phyloP scores from a whole-genome alignment of 2,888 invertebrate species.

The Caenorhabditis imperialis region DNA sequence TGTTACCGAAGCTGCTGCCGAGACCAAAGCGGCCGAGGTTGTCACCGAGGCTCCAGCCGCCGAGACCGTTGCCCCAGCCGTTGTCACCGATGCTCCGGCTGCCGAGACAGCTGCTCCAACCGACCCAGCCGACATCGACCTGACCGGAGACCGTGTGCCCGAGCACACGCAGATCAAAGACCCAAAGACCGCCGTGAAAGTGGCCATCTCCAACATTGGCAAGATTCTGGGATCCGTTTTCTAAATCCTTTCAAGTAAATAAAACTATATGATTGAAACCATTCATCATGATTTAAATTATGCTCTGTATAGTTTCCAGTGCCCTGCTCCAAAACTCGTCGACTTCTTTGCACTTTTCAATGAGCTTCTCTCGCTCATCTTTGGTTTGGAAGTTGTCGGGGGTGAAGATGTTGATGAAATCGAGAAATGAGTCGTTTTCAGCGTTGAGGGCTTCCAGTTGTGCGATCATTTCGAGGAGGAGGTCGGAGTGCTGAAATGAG shows the following conservation, averaged over 20 bases:
- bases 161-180: constrained; percentile 6
- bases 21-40: neutral
- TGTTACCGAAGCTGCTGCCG: neutral
- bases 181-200: constrained; percentile 6
- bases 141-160: neutral
- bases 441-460: too few species aligned
- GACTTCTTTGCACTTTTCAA: too few species aligned
- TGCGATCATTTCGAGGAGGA: too few species aligned
- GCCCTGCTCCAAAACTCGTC: too few species aligned
- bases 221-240: constrained; percentile 13
- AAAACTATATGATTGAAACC: neutral
- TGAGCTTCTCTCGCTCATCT: too few species aligned
- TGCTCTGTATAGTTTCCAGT: too few species aligned
- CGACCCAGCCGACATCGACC: constrained; percentile 4
- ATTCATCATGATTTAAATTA: neutral
- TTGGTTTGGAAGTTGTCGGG: too few species aligned
- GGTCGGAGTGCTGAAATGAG: too few species aligned
- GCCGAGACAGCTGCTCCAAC: neutral
- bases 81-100: neutral
- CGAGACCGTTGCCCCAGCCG: neutral
- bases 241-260: neutral
- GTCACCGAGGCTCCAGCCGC: constrained; percentile 27
- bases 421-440: too few species aligned
- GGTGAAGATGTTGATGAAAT: too few species aligned
- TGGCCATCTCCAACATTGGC: constrained; percentile 8